phyloP scores from a whole-genome alignment of 2,797 vertebrate genomes.

The Linurgus olivaceus region DNA sequence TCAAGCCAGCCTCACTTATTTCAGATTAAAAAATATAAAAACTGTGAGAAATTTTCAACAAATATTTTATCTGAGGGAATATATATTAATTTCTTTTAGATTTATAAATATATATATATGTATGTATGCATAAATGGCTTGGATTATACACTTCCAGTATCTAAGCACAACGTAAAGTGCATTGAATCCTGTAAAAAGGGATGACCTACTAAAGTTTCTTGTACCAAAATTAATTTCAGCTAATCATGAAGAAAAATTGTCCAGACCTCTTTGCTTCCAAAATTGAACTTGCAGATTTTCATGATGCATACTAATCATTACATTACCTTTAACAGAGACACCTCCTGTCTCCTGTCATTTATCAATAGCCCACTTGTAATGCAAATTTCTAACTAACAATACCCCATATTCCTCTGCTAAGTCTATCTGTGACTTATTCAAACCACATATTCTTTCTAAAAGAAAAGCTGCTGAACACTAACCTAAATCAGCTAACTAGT shows the following conservation, averaged over 20 bases:
- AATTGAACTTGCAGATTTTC: constrained; percentile 1
- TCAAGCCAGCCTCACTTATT: neutral
- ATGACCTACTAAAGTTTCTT: neutral
- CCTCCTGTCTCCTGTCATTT: neutral
- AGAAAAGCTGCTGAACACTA: neutral
- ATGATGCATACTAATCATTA: neutral
- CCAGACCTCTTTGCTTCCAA: neutral
- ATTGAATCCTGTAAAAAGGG: neutral
- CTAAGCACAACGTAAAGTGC: neutral
- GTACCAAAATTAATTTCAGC: neutral
- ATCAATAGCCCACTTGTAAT: constrained; percentile 4
- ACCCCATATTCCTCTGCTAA: neutral
- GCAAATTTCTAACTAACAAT: constrained; percentile 18
- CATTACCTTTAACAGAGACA: neutral
- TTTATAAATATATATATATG: neutral
- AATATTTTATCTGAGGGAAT: neutral
- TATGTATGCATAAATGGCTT: neutral
- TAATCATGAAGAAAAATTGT: neutral
- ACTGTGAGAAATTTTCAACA: neutral
- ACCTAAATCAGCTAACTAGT: neutral
- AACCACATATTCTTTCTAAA: neutral
- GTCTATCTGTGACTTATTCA: neutral
- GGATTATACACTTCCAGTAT: neutral
- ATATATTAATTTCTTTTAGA: neutral
- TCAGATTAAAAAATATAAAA: neutral